A percentile compares a stretch with the other conserved stretches of the same genome.
These are phyloP conservation scores for Lasioglossum pauxillum DNA, from an alignment of 2,888 invertebrate genomes.

Conservation along the genomic window DNA sequence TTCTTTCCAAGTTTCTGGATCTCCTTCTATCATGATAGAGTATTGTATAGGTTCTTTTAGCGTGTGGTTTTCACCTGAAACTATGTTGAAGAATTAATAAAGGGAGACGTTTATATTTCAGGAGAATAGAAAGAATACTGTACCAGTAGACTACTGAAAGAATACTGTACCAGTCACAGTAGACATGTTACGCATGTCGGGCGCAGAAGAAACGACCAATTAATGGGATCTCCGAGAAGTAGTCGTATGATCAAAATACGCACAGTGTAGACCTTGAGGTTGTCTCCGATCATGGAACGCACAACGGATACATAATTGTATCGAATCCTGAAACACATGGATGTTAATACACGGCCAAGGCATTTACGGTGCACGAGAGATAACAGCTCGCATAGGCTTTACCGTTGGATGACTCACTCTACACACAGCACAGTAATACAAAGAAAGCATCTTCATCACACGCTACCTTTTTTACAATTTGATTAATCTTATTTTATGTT, in stretches of 20 bases:
- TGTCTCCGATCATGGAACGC: slow-evolving; percentile 75
- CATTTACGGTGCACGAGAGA: slow-evolving; percentile 53
- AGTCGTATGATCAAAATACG: slow-evolving; percentile 70
- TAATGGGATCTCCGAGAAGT: slow-evolving; percentile 74
- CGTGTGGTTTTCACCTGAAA: neutral
- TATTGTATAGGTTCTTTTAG: neutral
- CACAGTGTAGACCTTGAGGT: slow-evolving; percentile 64
- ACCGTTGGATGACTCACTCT: neutral
- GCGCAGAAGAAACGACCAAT: slow-evolving; percentile 69
- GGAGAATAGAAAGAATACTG: slow-evolving; percentile 72
- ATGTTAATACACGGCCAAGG: slow-evolving; percentile 68
- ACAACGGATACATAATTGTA: slow-evolving; percentile 63
- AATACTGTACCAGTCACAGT: slow-evolving; percentile 74
- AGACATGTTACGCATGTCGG: slow-evolving; percentile 77
- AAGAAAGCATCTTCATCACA: slow-evolving; percentile 1
- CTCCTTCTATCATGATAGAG: neutral
- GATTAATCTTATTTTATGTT: neutral
- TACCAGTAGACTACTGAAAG: slow-evolving; percentile 67
- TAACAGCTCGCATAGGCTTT: slow-evolving; percentile 48
- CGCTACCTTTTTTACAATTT: neutral
- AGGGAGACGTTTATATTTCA: slow-evolving; percentile 49
- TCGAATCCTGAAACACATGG: slow-evolving; percentile 74
- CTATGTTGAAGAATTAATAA: neutral
- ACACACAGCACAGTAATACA: neutral
- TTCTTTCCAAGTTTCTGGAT: neutral